Base-by-base conservation (phyloP, 2,797 vertebrate genomes). In the Syngnathus acus region DNA sequence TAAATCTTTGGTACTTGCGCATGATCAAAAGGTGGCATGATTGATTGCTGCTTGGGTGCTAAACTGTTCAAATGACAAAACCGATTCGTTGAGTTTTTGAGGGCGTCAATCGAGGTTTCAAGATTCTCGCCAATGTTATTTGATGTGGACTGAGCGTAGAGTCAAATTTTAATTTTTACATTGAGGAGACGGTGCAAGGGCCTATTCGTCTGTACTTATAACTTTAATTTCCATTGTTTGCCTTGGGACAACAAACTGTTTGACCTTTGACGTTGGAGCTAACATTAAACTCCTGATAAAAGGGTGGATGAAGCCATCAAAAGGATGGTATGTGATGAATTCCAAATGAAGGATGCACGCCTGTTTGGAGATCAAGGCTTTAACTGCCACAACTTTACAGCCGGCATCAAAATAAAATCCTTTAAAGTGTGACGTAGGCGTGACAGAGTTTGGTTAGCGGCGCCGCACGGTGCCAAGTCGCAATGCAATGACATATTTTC, bases 401-500 rank as follows among this genome's bases (percentile, higher is more conserved):
- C 21, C 53, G 53, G 9, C 65, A 45, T 65, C 62, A 62, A 77
- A 73, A 78, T 73, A 69, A 80, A 73, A 76, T 64, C 68, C 60
- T 62, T 65, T 65, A 45, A 73, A 76, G 66, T 71, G 78, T 48
- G 68, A 71, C 68, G 68, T 70, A 68, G 77, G 75, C 71, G 42
- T 65, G 66, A 59, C 57, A 74, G 71, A 70, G 55, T 73, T 78
- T 73, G 72, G 77, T 79, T 64, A 72, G 60, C 86, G 82, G 83
- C 78, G 72, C 62, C 72, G 74, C 78, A 74, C 73, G 83, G 72
- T 82, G 85, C 82, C 85, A 80, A 83, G 79, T 79, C 72, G 65
- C 78, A 85, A 81, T 67, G 69, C 87, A 86, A 83, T 82, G 87
- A 86, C 64, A 53, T 53, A 88, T 84, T 88, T 62, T 88, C 84